A percentile compares a stretch with the other conserved stretches of the same genome.
Evolutionary conservation across 2,113 vertebrate species (phyloP).

Genomic region (Telmatochromis sp.): DNA sequence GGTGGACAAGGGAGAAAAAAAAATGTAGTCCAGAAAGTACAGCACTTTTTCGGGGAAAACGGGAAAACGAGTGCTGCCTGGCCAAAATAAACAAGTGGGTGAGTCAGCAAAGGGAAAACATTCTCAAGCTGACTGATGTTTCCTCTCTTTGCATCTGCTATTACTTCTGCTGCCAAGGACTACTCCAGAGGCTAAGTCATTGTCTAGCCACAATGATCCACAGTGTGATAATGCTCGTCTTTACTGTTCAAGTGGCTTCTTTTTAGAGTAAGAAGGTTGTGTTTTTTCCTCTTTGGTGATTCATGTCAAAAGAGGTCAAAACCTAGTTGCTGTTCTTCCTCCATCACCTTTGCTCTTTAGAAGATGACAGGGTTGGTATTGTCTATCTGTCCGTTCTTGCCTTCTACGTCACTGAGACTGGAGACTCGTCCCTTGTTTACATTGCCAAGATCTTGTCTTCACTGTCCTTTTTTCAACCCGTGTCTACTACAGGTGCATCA

Average conservation of each 20-base stretch:
- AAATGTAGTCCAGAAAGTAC: background rate
- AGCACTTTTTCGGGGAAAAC: background rate
- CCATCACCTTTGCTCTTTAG: slow-evolving; percentile 14
- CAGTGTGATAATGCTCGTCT: background rate
- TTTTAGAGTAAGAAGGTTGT: background rate
- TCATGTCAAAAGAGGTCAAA: slow-evolving; percentile 13
- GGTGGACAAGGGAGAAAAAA: background rate
- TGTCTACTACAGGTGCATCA: background rate
- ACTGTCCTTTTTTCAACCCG: background rate
- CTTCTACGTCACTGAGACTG: background rate
- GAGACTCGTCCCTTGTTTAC: background rate
- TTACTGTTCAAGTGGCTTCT: background rate
- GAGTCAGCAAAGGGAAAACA: slow-evolving; percentile 44
- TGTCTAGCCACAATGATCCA: slow-evolving; percentile 32
- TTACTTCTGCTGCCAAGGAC: slow-evolving; percentile 36
- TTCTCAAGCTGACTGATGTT: slow-evolving; percentile 58
- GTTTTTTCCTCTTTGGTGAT: slow-evolving; percentile 11
- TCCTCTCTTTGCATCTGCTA: slow-evolving; percentile 54
- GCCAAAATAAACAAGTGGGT: slow-evolving; percentile 56
- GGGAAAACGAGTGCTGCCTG: background rate
- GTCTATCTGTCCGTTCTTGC: background rate
- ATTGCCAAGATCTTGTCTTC: background rate
- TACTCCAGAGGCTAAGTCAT: slow-evolving; percentile 15
- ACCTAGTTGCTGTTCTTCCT: background rate
- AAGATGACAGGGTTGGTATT: background rate